Percentiles rank a stretch among this genome's conserved stretches.
Conservation (phyloP, 2,797 vertebrate genomes). For the Uromys caudimaculatus region DNA sequence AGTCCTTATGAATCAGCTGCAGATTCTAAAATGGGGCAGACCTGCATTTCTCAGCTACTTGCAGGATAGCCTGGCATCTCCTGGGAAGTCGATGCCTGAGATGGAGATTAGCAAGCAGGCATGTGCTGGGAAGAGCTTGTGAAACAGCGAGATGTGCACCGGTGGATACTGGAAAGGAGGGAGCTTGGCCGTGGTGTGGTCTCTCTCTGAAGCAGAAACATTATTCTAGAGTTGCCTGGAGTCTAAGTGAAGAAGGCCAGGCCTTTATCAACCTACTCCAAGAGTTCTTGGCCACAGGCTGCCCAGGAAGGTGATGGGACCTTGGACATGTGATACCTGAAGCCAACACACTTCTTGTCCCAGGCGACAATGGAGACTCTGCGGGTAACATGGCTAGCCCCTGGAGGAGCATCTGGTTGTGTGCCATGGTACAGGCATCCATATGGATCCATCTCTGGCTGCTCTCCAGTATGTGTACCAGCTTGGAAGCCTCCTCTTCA, state of each 20-base stretch:
- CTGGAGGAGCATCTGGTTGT: background rate
- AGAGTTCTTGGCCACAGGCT: background rate
- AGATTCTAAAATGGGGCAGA: background rate
- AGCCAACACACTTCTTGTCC: background rate
- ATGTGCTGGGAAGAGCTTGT: no score
- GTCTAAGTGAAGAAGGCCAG: background rate
- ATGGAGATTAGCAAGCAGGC: background rate
- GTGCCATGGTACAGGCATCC: rapidly evolving
- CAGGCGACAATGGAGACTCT: background rate
- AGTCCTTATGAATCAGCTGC: background rate
- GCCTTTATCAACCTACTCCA: background rate
- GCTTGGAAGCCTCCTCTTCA: background rate
- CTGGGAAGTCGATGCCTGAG: background rate
- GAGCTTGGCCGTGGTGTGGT: rapidly evolving
- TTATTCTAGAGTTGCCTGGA: background rate
- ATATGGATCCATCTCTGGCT: background rate
- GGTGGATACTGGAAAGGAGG: background rate
- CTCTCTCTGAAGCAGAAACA: background rate
- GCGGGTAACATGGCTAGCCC: background rate
- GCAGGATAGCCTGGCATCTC: rapidly evolving
- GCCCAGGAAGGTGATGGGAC: background rate
- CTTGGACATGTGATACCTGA: background rate
- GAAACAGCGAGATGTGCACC: background rate
- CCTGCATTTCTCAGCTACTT: background rate
- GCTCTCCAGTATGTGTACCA: no score